Base-by-base conservation (phyloP, 2,797 vertebrate genomes). In the Urophycis tenuis region DNA sequence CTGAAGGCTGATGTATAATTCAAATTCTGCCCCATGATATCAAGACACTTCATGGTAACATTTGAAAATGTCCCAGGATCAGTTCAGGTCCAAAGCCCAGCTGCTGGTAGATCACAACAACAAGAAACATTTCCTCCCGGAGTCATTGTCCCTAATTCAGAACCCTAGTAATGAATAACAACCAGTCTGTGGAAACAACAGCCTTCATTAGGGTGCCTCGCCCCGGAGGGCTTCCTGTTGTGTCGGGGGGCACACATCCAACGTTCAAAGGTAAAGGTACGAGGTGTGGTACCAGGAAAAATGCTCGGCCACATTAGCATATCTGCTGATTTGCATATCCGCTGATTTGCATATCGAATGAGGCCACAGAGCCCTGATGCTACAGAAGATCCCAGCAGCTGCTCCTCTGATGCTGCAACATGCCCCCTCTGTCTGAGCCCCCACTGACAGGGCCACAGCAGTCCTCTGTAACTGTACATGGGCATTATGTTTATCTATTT, bases 261-360 rank as follows among this genome's bases (percentile, higher is more conserved):
- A 49, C 41, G 11, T 83, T 79, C 72, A 0, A 35, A 83, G 79
- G 76, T 81, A 72, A 79, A 79, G 77, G 70, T 82, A 80, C 67
- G 83, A 85, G 87, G 84, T 72, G 80, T 80, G 69, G 79, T 69
- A 76, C 45, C 75, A 83, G 86, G 76, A 76, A 85, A 83, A 88
- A 80, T 33, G 85, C 81, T 75, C 82, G 81, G 82, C 74, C 86
- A 72, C 79, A 87, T 91, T 85, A 85, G 82, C 83, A 86, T 84
- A 53, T 82, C 72, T n/a, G n/a, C n/a, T n/a, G n/a, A n/a, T n/a
- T n/a, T n/a, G n/a, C n/a, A n/a, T n/a, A n/a, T n/a, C n/a, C n/a
- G n/a, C n/a, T n/a, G n/a, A n/a, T n/a, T 85, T 86, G 82, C 83
- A 86, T 84, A 53, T 82, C 72, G 88, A 87, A 89, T 88, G 41